Base-by-base conservation (phyloP, 2,113 vertebrate species). In the Mesoclemmys tuberculata region DNA sequence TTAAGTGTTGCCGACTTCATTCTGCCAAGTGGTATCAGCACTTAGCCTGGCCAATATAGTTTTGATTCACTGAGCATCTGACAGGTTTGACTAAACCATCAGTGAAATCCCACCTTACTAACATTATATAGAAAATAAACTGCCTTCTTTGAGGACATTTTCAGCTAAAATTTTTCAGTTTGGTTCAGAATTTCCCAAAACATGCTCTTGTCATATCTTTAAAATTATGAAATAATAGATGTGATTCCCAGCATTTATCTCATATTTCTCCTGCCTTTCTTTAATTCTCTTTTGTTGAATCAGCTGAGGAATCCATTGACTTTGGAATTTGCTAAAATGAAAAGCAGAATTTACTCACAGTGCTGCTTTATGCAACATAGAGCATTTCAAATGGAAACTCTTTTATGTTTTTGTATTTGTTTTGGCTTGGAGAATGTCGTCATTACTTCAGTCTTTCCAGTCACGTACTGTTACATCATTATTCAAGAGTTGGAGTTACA, bases 401-500 rank as follows among this genome's bases (percentile, higher is more conserved):
- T 89, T 87, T 91, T 12, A 44, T 54, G 92, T 24, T 35, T 96
- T 93, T 88, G 35, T 77, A 46, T 95, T 95, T 93, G n/a, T 91
- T 92, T 89, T 95, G 90, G 75, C 85, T 51, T 75, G 18, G 1
- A 2, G 31, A 58, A 55, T 8, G 2, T 14, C 92, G 22, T 82
- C 77, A 16, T 52, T 85, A 80, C 77, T 51, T 54, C 2, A 3
- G 8, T 82, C 35, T 52, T 83, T 58, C 64, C 90, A 94, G 85
- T 1, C 12, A 18, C 84, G 82, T 84, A 51, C 31, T 58, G 54
- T 86, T 87, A 84, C 64, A 82, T 87, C 38, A 21, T 83, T 92
- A 79, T 87, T 94, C 48, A 92, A 96, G 89, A 91, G 44, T 8
- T 85, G 83, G 80, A 74, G 13, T 35, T 93, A 93, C 55, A 94